Evolutionary conservation across 2,113 vertebrate species (phyloP), one percentile per base, ranked within the genome.

Genomic region (Dolichallabes microphthalmus): DNA sequence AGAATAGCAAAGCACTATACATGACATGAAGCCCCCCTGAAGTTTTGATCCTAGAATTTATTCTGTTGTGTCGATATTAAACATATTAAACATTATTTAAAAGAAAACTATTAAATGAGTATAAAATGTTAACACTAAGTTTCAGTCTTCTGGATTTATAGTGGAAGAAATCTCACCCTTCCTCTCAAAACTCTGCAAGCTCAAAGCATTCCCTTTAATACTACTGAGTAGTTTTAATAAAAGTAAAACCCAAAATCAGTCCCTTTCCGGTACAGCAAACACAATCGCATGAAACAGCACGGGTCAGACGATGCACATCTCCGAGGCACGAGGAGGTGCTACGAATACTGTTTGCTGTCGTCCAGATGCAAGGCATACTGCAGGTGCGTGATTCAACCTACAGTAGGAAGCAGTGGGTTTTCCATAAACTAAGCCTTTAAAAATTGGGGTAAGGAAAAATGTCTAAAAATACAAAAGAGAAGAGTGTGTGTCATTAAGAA

Each of bases 181-280:
- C 12, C 82, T 27, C 27, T 82, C 17, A 19, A 27, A 35, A 58
- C 27, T 25, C 82, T 79, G 30, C 50, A 66, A 22, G 10, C 12
- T 69, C 75, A 63, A 73, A 80, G 53, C 50, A 78, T 86, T 77
- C 63, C 17, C 50, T 76, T 87, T 89, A 64, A 86, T 80, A 25
- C 39, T 55, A 27, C 57, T 84, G 25, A 2, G 66, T 75, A 55
- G 69, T 50, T 85, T 60, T 35, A 74, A 8, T 53, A 85, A 57
- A 60, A 32, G 22, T 27, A 53, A 75, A 27, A 25, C 69, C 71
- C 45, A 69, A 58, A 58, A 17, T 12, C 52, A 13, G 61, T 76
- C 71, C 68, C 9, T 30, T 53, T 76, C 14, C 81, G 58, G 10
- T 57, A 14, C 55, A 66, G 30, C 50, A 69, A 71, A 45, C 60